phyloP scores from a whole-genome alignment of 1,140 invertebrate genomes.

The Tenebrio molitor region DNA sequence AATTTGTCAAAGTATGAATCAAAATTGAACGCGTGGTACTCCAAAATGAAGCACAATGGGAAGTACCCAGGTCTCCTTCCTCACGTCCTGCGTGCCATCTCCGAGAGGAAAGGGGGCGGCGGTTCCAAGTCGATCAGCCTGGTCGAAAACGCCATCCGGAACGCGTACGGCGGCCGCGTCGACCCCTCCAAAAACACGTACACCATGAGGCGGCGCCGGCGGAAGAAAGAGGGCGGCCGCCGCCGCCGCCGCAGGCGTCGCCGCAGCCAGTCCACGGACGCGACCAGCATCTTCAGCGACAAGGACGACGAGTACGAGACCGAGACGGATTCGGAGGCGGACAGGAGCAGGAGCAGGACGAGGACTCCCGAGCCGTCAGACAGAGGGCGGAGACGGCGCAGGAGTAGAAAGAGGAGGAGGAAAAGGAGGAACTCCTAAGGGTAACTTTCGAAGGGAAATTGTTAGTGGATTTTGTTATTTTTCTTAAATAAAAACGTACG shows the following conservation, averaged over 20 bases:
- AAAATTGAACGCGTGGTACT: not conserved
- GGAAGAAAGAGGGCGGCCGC: not conserved
- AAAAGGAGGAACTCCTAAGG: not conserved
- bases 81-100: not conserved
- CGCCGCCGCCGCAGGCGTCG: not conserved
- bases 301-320: not conserved
- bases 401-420: constrained; percentile 13
- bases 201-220: not conserved
- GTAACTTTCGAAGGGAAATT: not conserved
- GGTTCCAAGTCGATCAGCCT: not conserved
- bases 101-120: not conserved
- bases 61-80: constrained; percentile 6
- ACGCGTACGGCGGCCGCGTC: not conserved
- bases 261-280: not conserved
- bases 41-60: constrained; percentile 6
- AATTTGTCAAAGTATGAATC: not conserved
- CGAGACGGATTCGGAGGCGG: not conserved
- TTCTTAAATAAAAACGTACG: not conserved
- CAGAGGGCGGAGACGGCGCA: not conserved
- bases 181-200: not conserved
- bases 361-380: constrained; percentile 6
- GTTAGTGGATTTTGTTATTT: not conserved
- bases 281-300: not conserved
- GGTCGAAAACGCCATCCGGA: not conserved
- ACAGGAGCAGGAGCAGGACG: not conserved